Base-by-base conservation (phyloP, 1,140 invertebrate species). In the Megathymus violae region DNA sequence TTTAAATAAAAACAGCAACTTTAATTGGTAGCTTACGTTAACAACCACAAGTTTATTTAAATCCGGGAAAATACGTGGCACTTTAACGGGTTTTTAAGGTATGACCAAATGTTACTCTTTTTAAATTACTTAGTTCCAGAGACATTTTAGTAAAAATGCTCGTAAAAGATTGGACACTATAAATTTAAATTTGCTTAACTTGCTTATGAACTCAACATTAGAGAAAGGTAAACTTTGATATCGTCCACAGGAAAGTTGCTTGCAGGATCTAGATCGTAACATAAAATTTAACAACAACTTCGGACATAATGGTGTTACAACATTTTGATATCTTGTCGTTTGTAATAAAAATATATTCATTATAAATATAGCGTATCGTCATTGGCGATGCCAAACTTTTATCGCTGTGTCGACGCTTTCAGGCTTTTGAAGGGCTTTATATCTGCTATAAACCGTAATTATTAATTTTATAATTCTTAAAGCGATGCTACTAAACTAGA, bases 221-320 rank as follows among this genome's bases (percentile, higher is more conserved):
- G 46, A 67, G 47, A 67, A 66, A 61, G 69, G 72, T 74, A 79
- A 78, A 82, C 56, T 75, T 75, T 54, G 69, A 69, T 82, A 77
- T 75, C 69, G 70, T 67, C 51, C 67, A 64, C 70, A 71, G 69
- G 71, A 78, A 78, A 78, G 72, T 83, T 74, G 72, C 69, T 78
- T 70, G 68, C 65, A 69, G 67, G 76, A 85, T 80, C 70, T 78
- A 61, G 65, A 71, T 76, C 79, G 79, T 76, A 78, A 76, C 79
- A 79, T 85, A 82, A 85, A 80, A 85, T 85, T 83, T 85, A 82
- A 83, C 78, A 85, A 77, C 78, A 82, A 85, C 72, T 82, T 82
- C 72, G 79, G 80, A 82, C 82, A 75, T 77, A 72, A 72, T 54
- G 60, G 69, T 71, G 78, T 82, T 82, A 85, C 75, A 54, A 71